Conservation (phyloP, 2,888 invertebrate species). For the Pogonocherus hispidulus region DNA sequence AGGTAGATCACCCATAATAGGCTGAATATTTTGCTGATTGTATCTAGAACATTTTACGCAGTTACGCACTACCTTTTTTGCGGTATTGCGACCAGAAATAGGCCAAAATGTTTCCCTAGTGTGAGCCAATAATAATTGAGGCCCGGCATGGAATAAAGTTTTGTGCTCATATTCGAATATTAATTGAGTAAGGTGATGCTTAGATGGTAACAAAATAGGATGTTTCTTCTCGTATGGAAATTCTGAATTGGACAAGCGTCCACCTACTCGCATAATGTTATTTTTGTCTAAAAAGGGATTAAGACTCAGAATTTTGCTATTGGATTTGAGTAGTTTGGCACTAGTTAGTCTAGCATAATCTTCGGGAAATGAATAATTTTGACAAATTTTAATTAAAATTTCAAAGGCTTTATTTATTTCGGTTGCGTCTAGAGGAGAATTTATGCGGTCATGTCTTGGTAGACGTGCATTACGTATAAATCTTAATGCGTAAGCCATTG, state of each 20-base stretch:
- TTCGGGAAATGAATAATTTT: too few species aligned
- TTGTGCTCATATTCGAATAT: conserved; percentile 37
- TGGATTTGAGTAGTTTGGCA: too few species aligned
- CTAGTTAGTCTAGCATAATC: too few species aligned
- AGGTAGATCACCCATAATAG: conserved; percentile 25
- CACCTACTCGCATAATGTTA: conserved; percentile 39
- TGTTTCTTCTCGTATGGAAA: conserved; percentile 39
- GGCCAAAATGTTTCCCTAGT: conserved; percentile 43
- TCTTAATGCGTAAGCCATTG: conserved; percentile 26
- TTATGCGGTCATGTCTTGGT: too few species aligned
- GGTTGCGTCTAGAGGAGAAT: too few species aligned
- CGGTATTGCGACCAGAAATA: conserved; percentile 27
- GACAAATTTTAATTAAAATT: too few species aligned
- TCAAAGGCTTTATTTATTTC: too few species aligned
- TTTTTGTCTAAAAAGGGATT: conserved; percentile 28
- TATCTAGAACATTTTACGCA: conserved; percentile 14
- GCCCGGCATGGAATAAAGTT: conserved; percentile 37
- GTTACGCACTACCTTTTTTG: conserved; percentile 26
- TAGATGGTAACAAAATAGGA: conserved; percentile 39
- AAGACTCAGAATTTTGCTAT: too few species aligned
- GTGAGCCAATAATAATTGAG: conserved; percentile 28
- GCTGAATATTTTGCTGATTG: conserved; percentile 4
- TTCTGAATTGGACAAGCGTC: conserved; percentile 35
- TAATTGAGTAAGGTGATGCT: conserved; percentile 39
- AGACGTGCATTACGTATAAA: too few species aligned